Base-by-base conservation (phyloP, 2,888 invertebrate species). In the Ellobium chinense region DNA sequence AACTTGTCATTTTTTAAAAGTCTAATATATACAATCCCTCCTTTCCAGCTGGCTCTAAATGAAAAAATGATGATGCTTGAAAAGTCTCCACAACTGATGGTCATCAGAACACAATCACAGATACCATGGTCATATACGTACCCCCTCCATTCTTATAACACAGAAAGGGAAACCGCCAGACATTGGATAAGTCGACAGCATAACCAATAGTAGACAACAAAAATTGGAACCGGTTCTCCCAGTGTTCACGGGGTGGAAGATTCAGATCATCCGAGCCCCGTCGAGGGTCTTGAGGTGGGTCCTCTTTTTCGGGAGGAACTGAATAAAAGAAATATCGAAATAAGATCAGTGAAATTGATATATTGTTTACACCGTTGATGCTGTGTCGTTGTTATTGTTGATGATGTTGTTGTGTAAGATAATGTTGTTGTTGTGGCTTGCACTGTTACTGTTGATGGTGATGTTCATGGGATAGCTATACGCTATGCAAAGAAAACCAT, bases 101-200 rank as follows among this genome's bases (percentile, higher is more conserved):
- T n/a, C n/a, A n/a, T n/a, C n/a, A n/a, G n/a, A n/a, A n/a, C n/a
- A n/a, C n/a, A n/a, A n/a, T n/a, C n/a, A n/a, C n/a, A n/a, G n/a
- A n/a, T n/a, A n/a, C n/a, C n/a, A n/a, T n/a, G n/a, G 18, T 12
- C 46, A 46, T 29, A 4, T 3, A 58, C 72, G 70, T 69, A 83
- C 83, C 83, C 34, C 83, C 83, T 18, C 83, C 83, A 69, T 83
- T 83, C 54, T 83, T 83, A 72, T 83, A 83, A 72, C 83, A 83
- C 58, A 83, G 72, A 37, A 80, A 83, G 1, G 83, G 83, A 24
- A 83, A 83, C 18, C 83, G 29, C 83, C 83, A 83, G 18, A 83
- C 83, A 27, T 83, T 83, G 75, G 83, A 80, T 21, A 83, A 63
- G 66, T 83, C 83, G 27, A 81, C 80, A 14, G 83, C 83, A 39